Conservation (phyloP, 37 sponge, comb jelly and placozoan genomes). For the Crambe crambe region DNA sequence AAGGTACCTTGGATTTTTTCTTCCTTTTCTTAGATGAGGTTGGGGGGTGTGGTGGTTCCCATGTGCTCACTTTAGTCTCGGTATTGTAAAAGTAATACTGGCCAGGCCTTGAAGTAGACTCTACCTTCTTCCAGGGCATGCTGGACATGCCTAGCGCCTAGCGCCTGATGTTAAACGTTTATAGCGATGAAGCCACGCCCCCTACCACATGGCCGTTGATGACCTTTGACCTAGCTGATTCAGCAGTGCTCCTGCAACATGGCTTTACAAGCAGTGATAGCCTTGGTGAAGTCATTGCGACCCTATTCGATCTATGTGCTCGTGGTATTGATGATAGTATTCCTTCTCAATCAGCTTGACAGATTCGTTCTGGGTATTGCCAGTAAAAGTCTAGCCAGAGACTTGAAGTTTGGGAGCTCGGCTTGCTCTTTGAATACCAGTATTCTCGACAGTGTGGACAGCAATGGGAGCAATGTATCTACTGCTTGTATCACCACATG, state of each 20-base stretch:
- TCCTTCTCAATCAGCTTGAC: constrained; percentile 69
- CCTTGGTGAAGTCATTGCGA: not conserved
- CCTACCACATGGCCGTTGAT: no score
- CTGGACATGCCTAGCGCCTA: no score
- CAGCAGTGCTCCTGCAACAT: not conserved
- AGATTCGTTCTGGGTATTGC: constrained; percentile 67
- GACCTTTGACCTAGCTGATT: not conserved
- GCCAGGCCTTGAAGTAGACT: constrained; percentile 27
- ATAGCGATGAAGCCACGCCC: no score
- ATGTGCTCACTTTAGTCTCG: constrained; percentile 46
- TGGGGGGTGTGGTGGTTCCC: constrained; percentile 9
- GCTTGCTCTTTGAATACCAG: constrained; percentile 40
- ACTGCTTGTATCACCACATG: constrained; percentile 18
- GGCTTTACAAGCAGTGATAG: not conserved
- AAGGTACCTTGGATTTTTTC: not conserved
- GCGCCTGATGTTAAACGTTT: no score
- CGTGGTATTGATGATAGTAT: constrained; percentile 62
- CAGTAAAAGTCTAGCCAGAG: constrained; percentile 22
- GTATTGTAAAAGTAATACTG: constrained; percentile 49
- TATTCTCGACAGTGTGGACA: not conserved
- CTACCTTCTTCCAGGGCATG: constrained; percentile 35
- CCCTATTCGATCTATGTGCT: constrained; percentile 58
- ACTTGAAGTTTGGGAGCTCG: constrained; percentile 46
- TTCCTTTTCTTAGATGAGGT: not conserved
- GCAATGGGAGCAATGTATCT: not conserved